Conservation (phyloP, 2,113 vertebrate species). For the Progne subis region DNA sequence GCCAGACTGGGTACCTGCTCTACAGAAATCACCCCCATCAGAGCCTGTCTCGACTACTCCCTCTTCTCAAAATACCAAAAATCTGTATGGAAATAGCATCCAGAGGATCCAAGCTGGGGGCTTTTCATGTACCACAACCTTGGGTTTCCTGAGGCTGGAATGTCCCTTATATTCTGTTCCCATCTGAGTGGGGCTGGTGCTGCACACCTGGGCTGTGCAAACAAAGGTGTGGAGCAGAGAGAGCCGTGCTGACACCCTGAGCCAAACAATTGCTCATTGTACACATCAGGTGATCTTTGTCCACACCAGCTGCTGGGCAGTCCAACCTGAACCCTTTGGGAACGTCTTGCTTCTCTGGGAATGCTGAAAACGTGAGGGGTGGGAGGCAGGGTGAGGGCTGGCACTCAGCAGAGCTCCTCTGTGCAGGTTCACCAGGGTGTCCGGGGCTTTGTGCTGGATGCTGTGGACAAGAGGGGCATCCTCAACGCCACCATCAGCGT, state of each 20-base stretch:
- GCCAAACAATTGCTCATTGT: constrained; percentile 36
- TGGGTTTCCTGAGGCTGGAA: background rate
- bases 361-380: background rate
- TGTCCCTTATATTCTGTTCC: background rate
- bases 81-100: background rate
- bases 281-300: background rate
- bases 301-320: background rate
- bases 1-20: background rate
- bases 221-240: constrained; percentile 49
- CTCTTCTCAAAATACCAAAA: background rate
- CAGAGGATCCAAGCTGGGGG: background rate
- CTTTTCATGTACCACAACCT: background rate
- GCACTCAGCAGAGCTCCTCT: constrained; percentile 1
- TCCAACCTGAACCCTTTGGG: background rate
- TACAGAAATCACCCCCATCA: background rate
- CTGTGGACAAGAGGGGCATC: constrained; percentile 83
- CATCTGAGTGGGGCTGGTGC: background rate
- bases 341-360: background rate
- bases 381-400: background rate
- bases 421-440: constrained; percentile 88
- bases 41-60: background rate
- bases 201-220: background rate
- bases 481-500: constrained; percentile 91
- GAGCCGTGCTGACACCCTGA: background rate
- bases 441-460: constrained; percentile 89